A percentile compares a stretch with the other conserved stretches of the same genome.
These are phyloP conservation scores for Leucophenga varia DNA, from an alignment of 1,140 invertebrate species.

Conservation along the genomic window DNA sequence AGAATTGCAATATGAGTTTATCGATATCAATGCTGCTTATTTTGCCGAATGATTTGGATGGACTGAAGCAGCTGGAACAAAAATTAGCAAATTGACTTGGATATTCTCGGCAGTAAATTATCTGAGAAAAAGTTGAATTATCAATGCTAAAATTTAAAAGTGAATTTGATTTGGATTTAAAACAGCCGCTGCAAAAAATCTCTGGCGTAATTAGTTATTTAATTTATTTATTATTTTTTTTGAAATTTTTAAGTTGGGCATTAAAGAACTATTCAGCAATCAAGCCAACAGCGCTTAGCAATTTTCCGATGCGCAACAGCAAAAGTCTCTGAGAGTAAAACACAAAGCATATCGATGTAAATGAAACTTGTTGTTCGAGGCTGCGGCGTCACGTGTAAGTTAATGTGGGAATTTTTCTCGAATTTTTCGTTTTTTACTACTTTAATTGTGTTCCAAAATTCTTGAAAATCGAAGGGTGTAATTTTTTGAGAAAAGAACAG, in stretches of 20 bases:
- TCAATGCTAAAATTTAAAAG: conserved; percentile 66
- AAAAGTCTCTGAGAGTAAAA: conserved; percentile 59
- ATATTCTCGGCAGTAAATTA: conserved; percentile 44
- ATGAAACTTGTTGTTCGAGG: conserved; percentile 78
- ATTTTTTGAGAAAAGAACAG: no score
- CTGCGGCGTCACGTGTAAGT: conserved; percentile 73
- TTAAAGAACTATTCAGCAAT: conserved; percentile 60
- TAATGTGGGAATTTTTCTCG: no score
- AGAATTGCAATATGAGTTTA: conserved; percentile 61
- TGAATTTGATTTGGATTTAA: conserved; percentile 60
- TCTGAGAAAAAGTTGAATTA: conserved; percentile 55
- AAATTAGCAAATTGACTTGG: no score
- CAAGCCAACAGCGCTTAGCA: conserved; percentile 65
- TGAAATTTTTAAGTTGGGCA: conserved; percentile 65
- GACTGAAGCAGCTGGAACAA: conserved; percentile 57
- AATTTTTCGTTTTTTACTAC: no score
- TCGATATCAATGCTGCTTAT: conserved; percentile 63
- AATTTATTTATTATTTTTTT: conserved; percentile 21
- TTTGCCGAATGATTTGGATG: conserved; percentile 63
- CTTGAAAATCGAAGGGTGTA: no score
- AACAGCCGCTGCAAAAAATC: conserved; percentile 53
- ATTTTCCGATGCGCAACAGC: conserved; percentile 54
- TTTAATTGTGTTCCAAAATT: no score
- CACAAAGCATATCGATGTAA: conserved; percentile 75
- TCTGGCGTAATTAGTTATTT: no score